Base-by-base conservation (phyloP, 2,113 vertebrate species). In the Agapornis roseicollis region DNA sequence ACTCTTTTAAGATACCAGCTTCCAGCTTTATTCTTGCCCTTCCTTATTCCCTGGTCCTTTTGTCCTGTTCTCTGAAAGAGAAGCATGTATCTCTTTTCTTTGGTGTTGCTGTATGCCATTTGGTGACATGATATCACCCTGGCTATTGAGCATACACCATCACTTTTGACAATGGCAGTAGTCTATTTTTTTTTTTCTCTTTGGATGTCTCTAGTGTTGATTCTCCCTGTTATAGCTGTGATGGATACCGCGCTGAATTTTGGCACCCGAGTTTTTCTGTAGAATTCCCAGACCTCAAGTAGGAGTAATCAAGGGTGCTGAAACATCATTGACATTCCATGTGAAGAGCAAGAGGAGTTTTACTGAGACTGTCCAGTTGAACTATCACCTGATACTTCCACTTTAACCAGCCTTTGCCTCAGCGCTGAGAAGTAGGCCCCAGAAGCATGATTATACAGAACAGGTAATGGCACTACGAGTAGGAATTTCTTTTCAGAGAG, bases 41-140 rank as follows among this genome's bases (percentile, higher is more conserved):
- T 58, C 28, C 29, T 89, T 17, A 22, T 73, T 15, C 65, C 77
- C 65, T 55, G 23, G 8, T 66, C 60, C 33, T 86, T 94, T 64
- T 23, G 28, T 28, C 27, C 64, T 85, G 22, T 42, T 68, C 28
- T 47, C 22, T 63, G 33, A 82, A 61, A 63, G 65, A 73, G 33
- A 1, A 81, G 10, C 8, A 44, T 11, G 5, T 0, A 1, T 5
- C 35, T 74, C n/a, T 44, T 60, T 53, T 88, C 47, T 85, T 46
- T 49, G n/a, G 23, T 23, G 14, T 35, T 81, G 46, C 47, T 31
- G 7, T 53, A 41, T 49, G 49, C 17, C 18, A 6, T 44, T 44
- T 58, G 46, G 24, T 63, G 58, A 69, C 19, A 23, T 7, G 70
- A 72, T 47, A 27, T 77, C 39, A 55, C 35, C 6, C 39, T 64